Conservation (phyloP, 2,888 invertebrate species). For the Disparrhopalites patrizii region DNA sequence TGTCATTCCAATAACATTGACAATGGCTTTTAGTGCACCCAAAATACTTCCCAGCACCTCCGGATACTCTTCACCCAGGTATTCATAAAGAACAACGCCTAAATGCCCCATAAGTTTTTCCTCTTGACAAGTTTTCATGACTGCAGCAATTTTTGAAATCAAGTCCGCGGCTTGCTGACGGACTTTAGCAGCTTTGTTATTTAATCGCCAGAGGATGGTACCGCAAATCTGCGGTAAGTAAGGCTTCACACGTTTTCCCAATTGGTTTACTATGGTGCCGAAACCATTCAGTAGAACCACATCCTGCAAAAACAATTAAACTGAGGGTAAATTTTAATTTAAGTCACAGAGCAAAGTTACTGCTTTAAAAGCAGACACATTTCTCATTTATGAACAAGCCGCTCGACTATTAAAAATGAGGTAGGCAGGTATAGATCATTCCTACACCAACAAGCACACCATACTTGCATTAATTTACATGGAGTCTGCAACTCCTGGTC, state of each 20-base stretch:
- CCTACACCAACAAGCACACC: too few relatives aligned
- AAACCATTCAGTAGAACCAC: conserved; percentile 99
- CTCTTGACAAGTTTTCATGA: conserved; percentile 99
- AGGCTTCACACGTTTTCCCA: conserved; percentile 96
- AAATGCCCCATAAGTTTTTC: conserved; percentile 99
- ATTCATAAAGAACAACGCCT: conserved; percentile 97
- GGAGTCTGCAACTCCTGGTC: too few relatives aligned
- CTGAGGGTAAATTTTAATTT: not conserved
- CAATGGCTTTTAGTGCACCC: conserved; percentile 97
- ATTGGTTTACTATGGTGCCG: conserved; percentile 95
- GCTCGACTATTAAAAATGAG: not conserved
- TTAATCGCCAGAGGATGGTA: conserved; percentile 98
- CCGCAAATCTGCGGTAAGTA: conserved; percentile 99
- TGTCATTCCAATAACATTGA: conserved; percentile 99
- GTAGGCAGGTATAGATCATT: not conserved
- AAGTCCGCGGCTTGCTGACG: conserved; percentile 99
- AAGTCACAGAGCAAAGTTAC: too few relatives aligned
- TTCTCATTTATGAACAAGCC: not conserved
- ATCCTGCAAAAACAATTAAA: conserved; percentile 60
- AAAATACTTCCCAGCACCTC: conserved; percentile 97
- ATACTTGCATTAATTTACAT: too few relatives aligned
- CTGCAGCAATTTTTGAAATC: conserved; percentile 94
- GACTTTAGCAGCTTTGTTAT: conserved; percentile 99
- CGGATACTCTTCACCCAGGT: conserved; percentile 98
- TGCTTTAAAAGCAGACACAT: too few relatives aligned